Evolutionary conservation across 1,140 invertebrate species (phyloP), one percentile per base, ranked within the genome.

Genomic region (Polyergus mexicanus): DNA sequence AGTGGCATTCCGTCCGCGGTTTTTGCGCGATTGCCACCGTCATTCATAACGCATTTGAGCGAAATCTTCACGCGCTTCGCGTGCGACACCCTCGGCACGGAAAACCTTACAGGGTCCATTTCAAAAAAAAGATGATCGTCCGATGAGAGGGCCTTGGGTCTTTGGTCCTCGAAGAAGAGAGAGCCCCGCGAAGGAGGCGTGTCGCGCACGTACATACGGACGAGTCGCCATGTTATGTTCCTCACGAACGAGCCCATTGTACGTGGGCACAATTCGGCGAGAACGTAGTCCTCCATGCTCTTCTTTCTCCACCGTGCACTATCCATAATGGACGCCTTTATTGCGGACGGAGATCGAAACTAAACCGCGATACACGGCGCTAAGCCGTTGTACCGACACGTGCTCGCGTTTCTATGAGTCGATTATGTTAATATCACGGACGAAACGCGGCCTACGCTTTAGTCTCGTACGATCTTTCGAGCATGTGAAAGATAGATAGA

Each of bases 171-270:
- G 47, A 6, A 10, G 47, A 51, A 51, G 47, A 51, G 47, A 47
- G 47, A 51, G 13, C 16, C 3, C 4, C 47, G 13, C 19, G 35
- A 32, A 69, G 25, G 25, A 83, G 78, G 68, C 68, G 78, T 83
- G 78, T 74, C 78, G 78, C 68, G 68, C 78, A 83, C 68, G 78
- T 81, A 81, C 66, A 41, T 32, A 32, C 3, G 10, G 25, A 81
- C 28, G 66, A 44, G 41, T 83, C 68, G 68, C 25, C 54, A 25
- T 47, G 68, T 74, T 72, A 60, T 54, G 44, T 62, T 25, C 54
- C 54, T 72, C 56, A 74, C 78, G 78, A 83, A 83, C 72, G 54
- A 54, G 71, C 56, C 41, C 68, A 83, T 83, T 83, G 56, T 71
- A 74, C 68, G 38, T 71, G 78, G 25, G 54, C 78, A 74, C 54